Evolutionary conservation across 2,888 invertebrate genomes (phyloP).

Genomic region (Suillia variegata): DNA sequence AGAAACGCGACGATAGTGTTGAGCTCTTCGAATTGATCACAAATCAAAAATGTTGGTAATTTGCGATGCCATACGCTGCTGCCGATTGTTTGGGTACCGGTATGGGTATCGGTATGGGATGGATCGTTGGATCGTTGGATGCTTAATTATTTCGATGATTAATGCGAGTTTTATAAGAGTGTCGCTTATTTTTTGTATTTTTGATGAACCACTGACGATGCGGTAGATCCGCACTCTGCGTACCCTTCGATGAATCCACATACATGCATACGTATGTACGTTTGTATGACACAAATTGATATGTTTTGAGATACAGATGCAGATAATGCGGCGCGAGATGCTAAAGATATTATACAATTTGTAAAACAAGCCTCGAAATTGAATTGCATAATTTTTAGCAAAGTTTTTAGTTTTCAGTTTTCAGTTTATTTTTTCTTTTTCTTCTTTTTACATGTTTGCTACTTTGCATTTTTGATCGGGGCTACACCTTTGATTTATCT

Average conservation of each 20-base stretch:
- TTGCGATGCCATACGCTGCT: background rate
- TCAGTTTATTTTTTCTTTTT: too few species aligned
- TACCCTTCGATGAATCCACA: too few species aligned
- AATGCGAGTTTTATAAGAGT: conserved; percentile 44
- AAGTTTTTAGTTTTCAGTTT: too few species aligned
- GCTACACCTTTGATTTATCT: too few species aligned
- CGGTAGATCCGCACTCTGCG: too few species aligned
- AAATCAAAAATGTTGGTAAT: conserved; percentile 4
- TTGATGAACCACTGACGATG: conserved; percentile 5
- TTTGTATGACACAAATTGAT: conserved; percentile 7
- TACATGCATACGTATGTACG: background rate
- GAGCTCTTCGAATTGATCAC: background rate
- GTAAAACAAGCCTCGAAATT: background rate
- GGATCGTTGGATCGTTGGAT: too few species aligned
- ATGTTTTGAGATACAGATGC: background rate
- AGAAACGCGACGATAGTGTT: background rate
- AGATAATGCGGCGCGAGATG: background rate
- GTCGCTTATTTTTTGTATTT: conserved; percentile 4
- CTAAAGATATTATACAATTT: background rate
- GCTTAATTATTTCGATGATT: conserved; percentile 45
- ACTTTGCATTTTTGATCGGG: too few species aligned
- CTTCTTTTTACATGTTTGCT: too few species aligned
- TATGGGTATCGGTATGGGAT: too few species aligned
- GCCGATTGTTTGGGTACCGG: too few species aligned
- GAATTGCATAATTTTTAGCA: too few species aligned